Evolutionary conservation across 2,797 vertebrate genomes (phyloP), one percentile per base, ranked within the genome.

Genomic region (Falco peregrinus): DNA sequence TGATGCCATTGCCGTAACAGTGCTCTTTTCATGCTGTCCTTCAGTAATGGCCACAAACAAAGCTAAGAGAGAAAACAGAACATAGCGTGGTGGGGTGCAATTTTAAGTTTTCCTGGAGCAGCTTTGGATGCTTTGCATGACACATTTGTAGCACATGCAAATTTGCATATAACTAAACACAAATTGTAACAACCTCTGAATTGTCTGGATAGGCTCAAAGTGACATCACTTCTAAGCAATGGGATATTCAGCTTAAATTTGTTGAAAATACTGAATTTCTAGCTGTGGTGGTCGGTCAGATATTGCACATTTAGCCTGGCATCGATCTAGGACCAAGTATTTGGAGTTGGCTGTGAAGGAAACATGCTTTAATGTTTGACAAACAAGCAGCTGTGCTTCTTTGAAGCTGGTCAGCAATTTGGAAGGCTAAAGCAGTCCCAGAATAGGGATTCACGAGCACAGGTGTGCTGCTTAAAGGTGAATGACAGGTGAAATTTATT

Each of bases 1-100:
- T n/a, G 37, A 21, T 41, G n/a, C 4, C 9, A 0, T 37, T 56
- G 31, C 57, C 3, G 0, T 26, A 22, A 39, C 20, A 54, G 35
- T 0, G 3, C 35, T 60, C 0, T 7, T 41, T 41, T 39, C 24
- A 8, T 0, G 0, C 47, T 43, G 60, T 53, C 61, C 22, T 69
- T 84, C 41, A 54, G 48, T 41, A 29, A 8, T 8, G 45, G 33
- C 47, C 56, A 24, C 80, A 83, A 84, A 28, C 16, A 17, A 1
- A 19, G 10, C 56, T 15, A 24, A 60, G 47, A 59, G 53, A 63
- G 64, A 75, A 86, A 71, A 25, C 73, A 75, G 65, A 86, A n/a
- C 26, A 15, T 28, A 50, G 26, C 5, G 5, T 35, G 67, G 26
- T 54, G 39, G 9, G 5, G 15, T 71, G 21, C 39, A 68, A 21